phyloP scores from a whole-genome alignment of 2,113 vertebrate species.

The Numida meleagris region DNA sequence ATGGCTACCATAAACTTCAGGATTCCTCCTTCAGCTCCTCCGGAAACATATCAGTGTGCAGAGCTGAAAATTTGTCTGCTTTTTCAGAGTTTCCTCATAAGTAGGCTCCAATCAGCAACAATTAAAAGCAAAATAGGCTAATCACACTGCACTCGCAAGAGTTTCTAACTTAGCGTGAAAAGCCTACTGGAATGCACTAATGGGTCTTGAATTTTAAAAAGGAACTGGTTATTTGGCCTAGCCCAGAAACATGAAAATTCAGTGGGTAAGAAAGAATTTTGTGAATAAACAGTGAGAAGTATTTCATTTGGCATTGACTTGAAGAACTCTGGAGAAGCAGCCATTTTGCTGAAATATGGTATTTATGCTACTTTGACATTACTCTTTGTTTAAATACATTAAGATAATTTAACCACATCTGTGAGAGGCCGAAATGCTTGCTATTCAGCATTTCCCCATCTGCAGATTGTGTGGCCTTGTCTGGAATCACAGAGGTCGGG shows the following conservation, averaged over 20 bases:
- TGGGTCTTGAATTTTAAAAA: slow-evolving; percentile 45
- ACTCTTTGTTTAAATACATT: slow-evolving; percentile 55
- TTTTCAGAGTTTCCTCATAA: slow-evolving; percentile 9
- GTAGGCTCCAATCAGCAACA: slow-evolving; percentile 27
- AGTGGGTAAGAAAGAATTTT: slow-evolving; percentile 51
- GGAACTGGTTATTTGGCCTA: slow-evolving; percentile 31
- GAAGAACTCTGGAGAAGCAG: slow-evolving; percentile 9
- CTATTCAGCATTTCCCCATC: not conserved
- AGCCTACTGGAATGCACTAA: slow-evolving; percentile 27
- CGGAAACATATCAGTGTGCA: not conserved
- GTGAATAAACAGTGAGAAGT: slow-evolving; percentile 61
- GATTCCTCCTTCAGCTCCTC: not conserved
- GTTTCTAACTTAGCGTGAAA: not conserved
- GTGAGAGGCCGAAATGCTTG: slow-evolving; percentile 4
- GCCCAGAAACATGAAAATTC: slow-evolving; percentile 47
- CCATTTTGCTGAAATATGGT: slow-evolving; percentile 61
- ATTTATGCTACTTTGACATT: slow-evolving; percentile 53
- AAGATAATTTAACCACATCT: slow-evolving; percentile 56
- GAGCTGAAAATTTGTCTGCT: not conserved
- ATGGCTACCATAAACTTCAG: not conserved
- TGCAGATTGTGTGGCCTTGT: slow-evolving; percentile 31
- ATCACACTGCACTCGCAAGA: not conserved
- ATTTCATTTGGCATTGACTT: slow-evolving; percentile 40
- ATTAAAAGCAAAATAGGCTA: slow-evolving; percentile 5
- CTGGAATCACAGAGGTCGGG: not conserved